Percentiles rank a stretch among this genome's conserved stretches.
Conservation (phyloP, 2,113 vertebrate genomes). For the Smithornis capensis region DNA sequence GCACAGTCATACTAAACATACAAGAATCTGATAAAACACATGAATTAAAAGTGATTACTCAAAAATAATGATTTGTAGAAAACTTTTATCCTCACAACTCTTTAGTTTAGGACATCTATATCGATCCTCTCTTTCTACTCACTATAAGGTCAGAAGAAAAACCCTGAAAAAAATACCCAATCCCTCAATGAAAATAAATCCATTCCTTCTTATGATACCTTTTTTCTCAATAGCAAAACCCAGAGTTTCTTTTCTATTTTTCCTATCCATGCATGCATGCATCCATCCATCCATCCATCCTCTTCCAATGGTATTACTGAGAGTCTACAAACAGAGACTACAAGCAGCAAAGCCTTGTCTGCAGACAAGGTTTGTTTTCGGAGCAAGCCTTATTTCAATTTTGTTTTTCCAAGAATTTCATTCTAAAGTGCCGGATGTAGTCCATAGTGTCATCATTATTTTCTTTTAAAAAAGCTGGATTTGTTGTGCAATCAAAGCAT, state of each 20-base stretch:
- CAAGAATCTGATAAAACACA: not conserved
- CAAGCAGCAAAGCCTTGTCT: too few species aligned
- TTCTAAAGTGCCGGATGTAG: not conserved
- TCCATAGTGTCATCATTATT: not conserved
- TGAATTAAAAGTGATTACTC: not conserved
- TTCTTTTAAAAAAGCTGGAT: constrained; percentile 19
- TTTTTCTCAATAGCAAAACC: not conserved
- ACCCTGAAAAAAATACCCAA: not conserved
- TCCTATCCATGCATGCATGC: not conserved
- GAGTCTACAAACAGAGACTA: not conserved
- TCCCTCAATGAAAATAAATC: not conserved
- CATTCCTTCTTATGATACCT: not conserved
- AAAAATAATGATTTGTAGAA: not conserved
- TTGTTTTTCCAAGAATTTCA: not conserved
- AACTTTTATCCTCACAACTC: not conserved
- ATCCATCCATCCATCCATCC: too few species aligned
- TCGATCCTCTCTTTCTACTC: not conserved
- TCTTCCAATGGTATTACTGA: not conserved
- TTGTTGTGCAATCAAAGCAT: not conserved
- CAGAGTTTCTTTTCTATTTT: not conserved
- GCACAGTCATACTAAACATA: not conserved
- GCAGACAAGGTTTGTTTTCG: too few species aligned
- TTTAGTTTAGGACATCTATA: not conserved
- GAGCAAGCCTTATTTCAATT: not conserved
- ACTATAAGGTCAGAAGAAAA: not conserved